phyloP scores from a whole-genome alignment of 2,888 invertebrate species.

The Tetramorium bicarinatum region DNA sequence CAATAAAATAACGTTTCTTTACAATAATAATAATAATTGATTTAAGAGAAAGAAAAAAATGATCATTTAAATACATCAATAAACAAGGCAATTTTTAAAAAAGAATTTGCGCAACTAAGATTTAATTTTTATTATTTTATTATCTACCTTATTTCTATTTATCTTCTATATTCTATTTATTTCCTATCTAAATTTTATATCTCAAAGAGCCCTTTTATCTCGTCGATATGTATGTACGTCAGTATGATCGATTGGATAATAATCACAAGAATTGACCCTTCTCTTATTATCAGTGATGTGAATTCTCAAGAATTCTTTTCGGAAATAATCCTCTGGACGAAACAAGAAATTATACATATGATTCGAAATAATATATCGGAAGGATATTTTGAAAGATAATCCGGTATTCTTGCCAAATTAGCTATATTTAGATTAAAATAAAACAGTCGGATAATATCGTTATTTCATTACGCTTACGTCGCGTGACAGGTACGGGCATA shows the following conservation, averaged over 20 bases:
- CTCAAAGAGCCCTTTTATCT: not conserved
- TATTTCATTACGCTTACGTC: constrained; percentile 28
- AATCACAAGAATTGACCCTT: not conserved
- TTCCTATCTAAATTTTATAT: not conserved
- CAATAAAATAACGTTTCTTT: not conserved
- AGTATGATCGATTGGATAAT: not conserved
- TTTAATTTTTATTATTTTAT: not conserved
- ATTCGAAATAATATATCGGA: not conserved
- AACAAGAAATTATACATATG: not conserved
- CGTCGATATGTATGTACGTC: not conserved
- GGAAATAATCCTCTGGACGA: not conserved
- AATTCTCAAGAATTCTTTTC: not conserved
- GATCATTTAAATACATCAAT: not conserved
- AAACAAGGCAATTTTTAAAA: not conserved
- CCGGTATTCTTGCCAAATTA: not conserved
- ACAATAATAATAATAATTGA: not conserved
- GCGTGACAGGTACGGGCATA: constrained; percentile 10
- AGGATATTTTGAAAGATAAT: not conserved
- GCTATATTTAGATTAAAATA: constrained; percentile 4
- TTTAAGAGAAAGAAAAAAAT: not conserved
- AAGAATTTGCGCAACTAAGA: not conserved
- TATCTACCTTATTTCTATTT: not conserved
- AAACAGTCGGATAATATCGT: not conserved
- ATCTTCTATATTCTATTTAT: too few relatives aligned
- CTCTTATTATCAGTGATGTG: not conserved